Evolutionary conservation across 1,140 invertebrate genomes (phyloP), one percentile per base, ranked within the genome.

Genomic region (Melanaphis sacchari): DNA sequence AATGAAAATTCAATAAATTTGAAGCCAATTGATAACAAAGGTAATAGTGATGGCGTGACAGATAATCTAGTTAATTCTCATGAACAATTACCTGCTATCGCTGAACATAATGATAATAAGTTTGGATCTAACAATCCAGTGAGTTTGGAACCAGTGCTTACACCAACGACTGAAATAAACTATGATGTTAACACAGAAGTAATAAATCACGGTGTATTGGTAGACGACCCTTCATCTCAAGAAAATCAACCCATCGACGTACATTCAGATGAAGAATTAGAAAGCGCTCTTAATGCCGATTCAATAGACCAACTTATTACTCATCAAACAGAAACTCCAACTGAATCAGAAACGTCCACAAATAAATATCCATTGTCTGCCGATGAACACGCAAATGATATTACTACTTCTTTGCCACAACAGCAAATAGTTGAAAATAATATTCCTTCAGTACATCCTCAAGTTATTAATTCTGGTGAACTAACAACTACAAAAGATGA

Each of bases 391-490:
- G 15, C 84, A 8, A 85, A 40, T 40, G n/a, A 82, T 52, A 6
- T 52, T 22, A 84, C 91, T 31, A 93, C 91, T 26, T 26, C 9
- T 84, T 52, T 21, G 24, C 66, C 59, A 15, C 91, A 92, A 92
- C 91, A 52, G 5, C 91, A 93, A 93, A 54, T 54, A 31, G 11
- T 5, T 24, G 91, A 82, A 52, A 84, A 92, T 24, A 84, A 85
- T 40, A 85, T 82, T 85, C 91, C 81, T 8, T 0, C 46, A 15
- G 46, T 49, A 2, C 6, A 85, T 24, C 36, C 81, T 36, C 46
- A 40, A 21, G 31, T 6, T 9, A 24, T 40, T 21, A 54, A 52
- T 49, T 11, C 46, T 38, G 41, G 36, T 40, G 91, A 40, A 54
- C 36, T 41, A 36, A 81, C 46, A 43, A 43, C 24, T 21, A 81